A percentile compares a stretch with the other conserved stretches of the same genome.
phyloP scores from a whole-genome alignment of 2,113 vertebrate species.

The Stictonetta naevosa region DNA sequence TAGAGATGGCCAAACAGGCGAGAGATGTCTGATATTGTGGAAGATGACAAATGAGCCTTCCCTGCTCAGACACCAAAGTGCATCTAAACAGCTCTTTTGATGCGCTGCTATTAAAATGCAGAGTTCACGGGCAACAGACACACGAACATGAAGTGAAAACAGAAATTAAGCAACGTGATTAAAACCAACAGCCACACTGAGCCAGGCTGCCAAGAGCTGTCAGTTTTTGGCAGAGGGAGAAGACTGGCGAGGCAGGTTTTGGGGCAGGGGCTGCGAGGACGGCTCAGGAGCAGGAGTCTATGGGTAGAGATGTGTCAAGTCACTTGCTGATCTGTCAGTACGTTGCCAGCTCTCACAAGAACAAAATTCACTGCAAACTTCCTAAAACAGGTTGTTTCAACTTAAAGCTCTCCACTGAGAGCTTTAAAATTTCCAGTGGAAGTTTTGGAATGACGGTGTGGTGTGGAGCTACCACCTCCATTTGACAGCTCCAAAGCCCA shows the following conservation, averaged over 20 bases:
- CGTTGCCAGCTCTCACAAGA: not conserved
- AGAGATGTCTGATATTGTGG: not conserved
- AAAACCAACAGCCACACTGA: not conserved
- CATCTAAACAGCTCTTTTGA: not conserved
- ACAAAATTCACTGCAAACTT: not conserved
- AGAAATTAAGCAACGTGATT: conserved; percentile 34
- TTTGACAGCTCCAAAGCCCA: not conserved
- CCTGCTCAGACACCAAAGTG: not conserved
- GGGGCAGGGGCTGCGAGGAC: not conserved
- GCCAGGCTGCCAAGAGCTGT: not conserved
- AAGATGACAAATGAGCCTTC: conserved; percentile 30
- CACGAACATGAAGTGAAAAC: conserved; percentile 1
- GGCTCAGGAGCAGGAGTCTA: not conserved
- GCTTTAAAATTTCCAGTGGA: not conserved
- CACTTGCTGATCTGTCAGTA: not conserved
- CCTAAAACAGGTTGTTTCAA: not conserved
- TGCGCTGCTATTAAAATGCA: not conserved
- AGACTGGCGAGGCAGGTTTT: not conserved
- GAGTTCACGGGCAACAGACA: not conserved
- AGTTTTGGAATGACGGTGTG: not conserved
- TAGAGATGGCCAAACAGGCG: conserved; percentile 53
- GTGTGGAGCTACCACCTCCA: not conserved
- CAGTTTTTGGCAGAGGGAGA: not conserved
- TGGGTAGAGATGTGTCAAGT: not conserved
- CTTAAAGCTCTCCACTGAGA: not conserved